Percentiles rank a stretch among this genome's conserved stretches.
Conservation (phyloP, 2,888 invertebrate genomes). For the Octodonta nipae region DNA sequence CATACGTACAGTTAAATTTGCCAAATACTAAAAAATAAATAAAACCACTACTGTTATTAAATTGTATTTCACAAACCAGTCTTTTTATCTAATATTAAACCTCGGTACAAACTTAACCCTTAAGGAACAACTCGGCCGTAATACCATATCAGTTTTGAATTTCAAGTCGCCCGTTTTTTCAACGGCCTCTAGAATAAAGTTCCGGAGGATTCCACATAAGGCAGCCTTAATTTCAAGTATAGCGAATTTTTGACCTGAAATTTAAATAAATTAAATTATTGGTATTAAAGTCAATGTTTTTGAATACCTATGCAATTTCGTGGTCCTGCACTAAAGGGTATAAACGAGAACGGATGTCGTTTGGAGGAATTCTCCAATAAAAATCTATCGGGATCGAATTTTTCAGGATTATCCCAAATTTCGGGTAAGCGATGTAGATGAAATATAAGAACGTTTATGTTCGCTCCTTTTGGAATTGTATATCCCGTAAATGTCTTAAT, state of each 20-base stretch:
- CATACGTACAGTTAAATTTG: neutral
- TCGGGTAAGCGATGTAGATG: slow-evolving; percentile 50
- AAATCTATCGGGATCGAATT: slow-evolving; percentile 58
- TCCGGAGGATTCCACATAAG: slow-evolving; percentile 40
- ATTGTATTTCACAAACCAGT: no score
- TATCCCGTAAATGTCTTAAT: slow-evolving; percentile 15
- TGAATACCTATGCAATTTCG: slow-evolving; percentile 57
- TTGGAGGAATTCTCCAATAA: slow-evolving; percentile 40
- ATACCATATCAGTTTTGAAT: slow-evolving; percentile 37
- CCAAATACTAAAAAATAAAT: no score
- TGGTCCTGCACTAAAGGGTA: slow-evolving; percentile 54
- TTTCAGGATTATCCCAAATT: slow-evolving; percentile 48
- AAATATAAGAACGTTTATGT: slow-evolving; percentile 42
- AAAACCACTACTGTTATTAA: no score
- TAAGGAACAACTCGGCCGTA: slow-evolving; percentile 37
- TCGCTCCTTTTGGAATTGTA: slow-evolving; percentile 40
- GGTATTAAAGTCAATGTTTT: neutral
- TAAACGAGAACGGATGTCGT: slow-evolving; percentile 48
- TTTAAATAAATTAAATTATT: neutral
- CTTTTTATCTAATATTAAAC: neutral
- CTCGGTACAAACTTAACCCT: slow-evolving; percentile 23
- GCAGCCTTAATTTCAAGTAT: slow-evolving; percentile 47
- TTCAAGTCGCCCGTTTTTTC: slow-evolving; percentile 34
- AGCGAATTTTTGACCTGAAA: slow-evolving; percentile 49
- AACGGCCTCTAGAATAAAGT: slow-evolving; percentile 38